phyloP scores from a whole-genome alignment of 1,140 invertebrate species.

The Laodelphax striatellus region DNA sequence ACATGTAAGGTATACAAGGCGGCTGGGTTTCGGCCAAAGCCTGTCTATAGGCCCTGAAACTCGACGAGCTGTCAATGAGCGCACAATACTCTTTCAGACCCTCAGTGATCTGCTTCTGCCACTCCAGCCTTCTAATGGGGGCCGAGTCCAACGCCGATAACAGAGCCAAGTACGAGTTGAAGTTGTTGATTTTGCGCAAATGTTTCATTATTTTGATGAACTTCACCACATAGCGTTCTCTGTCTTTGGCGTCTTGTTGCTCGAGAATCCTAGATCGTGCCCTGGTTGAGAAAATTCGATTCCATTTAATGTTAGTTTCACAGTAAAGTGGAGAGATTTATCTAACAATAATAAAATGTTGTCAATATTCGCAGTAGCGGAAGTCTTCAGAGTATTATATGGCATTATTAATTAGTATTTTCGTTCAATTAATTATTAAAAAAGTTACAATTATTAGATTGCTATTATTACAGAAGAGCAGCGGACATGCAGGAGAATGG shows the following conservation, averaged over 20 bases:
- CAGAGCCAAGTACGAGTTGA: slow-evolving; percentile 95
- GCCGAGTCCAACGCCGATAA: slow-evolving; percentile 94
- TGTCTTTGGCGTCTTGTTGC: slow-evolving; percentile 75
- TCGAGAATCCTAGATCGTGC: slow-evolving; percentile 67
- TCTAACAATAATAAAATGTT: too few relatives aligned
- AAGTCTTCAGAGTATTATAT: too few relatives aligned
- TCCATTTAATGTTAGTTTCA: too few relatives aligned
- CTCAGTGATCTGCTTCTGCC: slow-evolving; percentile 88
- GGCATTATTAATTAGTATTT: too few relatives aligned
- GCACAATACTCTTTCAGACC: slow-evolving; percentile 87
- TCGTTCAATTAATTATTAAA: too few relatives aligned
- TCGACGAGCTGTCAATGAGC: slow-evolving; percentile 91
- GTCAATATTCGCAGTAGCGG: too few relatives aligned
- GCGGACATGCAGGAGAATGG: too few relatives aligned
- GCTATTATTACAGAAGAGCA: too few relatives aligned
- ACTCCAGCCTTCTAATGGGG: slow-evolving; percentile 86
- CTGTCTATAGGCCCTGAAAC: slow-evolving; percentile 88
- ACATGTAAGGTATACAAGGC: slow-evolving; percentile 98
- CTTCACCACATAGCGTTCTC: slow-evolving; percentile 93
- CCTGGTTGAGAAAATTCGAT: slow-evolving; percentile 33
- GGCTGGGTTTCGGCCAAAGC: slow-evolving; percentile 88
- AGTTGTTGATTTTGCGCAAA: slow-evolving; percentile 93
- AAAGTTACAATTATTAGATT: too few relatives aligned
- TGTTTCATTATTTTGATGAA: slow-evolving; percentile 99
- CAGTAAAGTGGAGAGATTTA: too few relatives aligned